These are phyloP conservation scores for Apteryx mantelli DNA, from an alignment of 2,113 vertebrate species.

Conservation along the genomic window DNA sequence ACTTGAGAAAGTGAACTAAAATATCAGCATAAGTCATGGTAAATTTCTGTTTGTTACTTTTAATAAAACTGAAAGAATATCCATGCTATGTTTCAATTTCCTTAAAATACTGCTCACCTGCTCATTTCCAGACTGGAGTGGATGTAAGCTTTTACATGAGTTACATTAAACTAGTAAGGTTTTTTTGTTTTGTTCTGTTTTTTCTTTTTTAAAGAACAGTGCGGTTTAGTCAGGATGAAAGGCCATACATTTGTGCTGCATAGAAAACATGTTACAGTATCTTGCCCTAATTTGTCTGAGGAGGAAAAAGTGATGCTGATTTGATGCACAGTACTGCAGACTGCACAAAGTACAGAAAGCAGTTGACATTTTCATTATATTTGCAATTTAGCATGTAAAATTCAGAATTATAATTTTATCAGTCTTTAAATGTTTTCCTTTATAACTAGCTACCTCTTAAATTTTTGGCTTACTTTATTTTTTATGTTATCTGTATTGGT, in stretches of 20 bases:
- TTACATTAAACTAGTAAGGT: neutral
- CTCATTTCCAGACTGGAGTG: neutral
- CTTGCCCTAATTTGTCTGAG: neutral
- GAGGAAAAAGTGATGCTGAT: neutral
- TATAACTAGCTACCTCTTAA: neutral
- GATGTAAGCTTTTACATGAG: neutral
- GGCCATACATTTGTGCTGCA: neutral
- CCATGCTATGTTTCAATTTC: neutral
- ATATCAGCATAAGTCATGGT: neutral
- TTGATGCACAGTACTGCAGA: neutral
- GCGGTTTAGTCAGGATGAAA: neutral
- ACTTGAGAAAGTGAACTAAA: neutral
- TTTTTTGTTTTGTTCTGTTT: neutral
- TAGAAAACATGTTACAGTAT: neutral
- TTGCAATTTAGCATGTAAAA: neutral
- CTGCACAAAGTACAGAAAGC: neutral
- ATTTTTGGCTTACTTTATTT: fast-evolving
- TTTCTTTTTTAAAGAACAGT: neutral
- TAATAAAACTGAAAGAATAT: neutral
- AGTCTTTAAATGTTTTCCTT: neutral
- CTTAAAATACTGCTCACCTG: neutral
- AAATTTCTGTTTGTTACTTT: neutral
- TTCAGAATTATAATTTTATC: neutral
- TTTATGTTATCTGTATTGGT: neutral
- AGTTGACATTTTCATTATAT: neutral